These are phyloP conservation scores for Pristionchus exspectatus DNA, from an alignment of 2,888 invertebrate species.

Conservation along the genomic window DNA sequence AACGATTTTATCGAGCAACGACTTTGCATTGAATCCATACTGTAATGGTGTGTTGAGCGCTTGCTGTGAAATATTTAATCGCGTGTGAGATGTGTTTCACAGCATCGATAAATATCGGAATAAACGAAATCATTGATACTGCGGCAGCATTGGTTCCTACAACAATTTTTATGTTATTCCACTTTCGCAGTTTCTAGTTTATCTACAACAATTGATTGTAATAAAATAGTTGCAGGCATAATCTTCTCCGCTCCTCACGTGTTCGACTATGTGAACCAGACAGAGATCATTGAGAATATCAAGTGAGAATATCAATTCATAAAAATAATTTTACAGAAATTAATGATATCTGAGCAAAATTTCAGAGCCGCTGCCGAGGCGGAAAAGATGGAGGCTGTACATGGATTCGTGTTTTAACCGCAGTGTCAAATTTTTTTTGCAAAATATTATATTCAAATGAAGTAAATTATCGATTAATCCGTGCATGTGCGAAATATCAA, in stretches of 20 bases:
- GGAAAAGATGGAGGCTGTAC: background rate
- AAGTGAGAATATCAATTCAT: slow-evolving; percentile 48
- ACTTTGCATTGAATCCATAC: too few species aligned
- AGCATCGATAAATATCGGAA: too few species aligned
- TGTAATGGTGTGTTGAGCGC: too few species aligned
- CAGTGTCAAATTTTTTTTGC: too few species aligned
- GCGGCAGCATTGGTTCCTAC: too few species aligned
- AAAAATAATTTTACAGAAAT: background rate
- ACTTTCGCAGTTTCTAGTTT: too few species aligned
- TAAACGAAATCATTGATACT: too few species aligned
- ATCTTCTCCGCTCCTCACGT: slow-evolving; percentile 81
- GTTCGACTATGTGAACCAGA: slow-evolving; percentile 79
- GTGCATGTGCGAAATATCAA: too few species aligned
- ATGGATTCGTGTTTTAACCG: background rate
- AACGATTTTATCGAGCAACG: too few species aligned
- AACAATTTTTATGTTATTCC: too few species aligned
- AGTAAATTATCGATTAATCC: background rate
- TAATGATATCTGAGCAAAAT: background rate
- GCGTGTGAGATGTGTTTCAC: too few species aligned
- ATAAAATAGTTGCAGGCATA: slow-evolving; percentile 70
- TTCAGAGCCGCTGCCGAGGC: slow-evolving; percentile 20
- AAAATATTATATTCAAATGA: background rate
- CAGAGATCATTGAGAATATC: slow-evolving; percentile 66
- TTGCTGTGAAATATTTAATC: too few species aligned
- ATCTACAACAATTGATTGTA: background rate